Evolutionary conservation across 1,140 invertebrate species (phyloP).

Genomic region (Listronotus oregonensis): DNA sequence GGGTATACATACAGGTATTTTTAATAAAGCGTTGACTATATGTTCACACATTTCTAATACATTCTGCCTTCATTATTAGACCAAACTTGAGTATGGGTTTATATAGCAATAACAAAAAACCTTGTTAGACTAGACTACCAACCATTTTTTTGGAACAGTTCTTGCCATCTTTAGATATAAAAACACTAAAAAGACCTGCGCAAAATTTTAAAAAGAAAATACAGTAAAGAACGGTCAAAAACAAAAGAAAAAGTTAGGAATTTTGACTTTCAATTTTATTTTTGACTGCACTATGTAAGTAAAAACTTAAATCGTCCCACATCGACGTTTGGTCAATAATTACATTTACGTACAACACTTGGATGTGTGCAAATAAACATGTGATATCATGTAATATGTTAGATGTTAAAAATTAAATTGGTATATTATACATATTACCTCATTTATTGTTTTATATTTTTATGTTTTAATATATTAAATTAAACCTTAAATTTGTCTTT

Average conservation of each 20-base stretch:
- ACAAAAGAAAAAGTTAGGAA: not conserved
- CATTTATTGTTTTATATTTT: slow-evolving; percentile 55
- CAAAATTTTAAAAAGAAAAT: not conserved
- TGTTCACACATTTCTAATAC: too few species aligned
- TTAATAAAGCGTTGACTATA: too few species aligned
- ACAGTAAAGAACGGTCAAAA: slow-evolving; percentile 26
- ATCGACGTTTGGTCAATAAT: slow-evolving; percentile 58
- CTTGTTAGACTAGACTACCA: too few species aligned
- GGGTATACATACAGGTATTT: too few species aligned
- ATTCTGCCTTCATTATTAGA: too few species aligned
- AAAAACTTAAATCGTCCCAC: slow-evolving; percentile 50
- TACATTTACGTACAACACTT: slow-evolving; percentile 57
- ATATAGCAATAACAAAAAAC: too few species aligned
- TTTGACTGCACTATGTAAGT: slow-evolving; percentile 13
- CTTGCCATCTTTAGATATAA: too few species aligned
- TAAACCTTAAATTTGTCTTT: slow-evolving; percentile 25
- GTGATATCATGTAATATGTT: slow-evolving; percentile 59
- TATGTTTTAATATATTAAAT: slow-evolving; percentile 53
- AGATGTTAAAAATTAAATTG: slow-evolving; percentile 58
- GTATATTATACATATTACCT: slow-evolving; percentile 58
- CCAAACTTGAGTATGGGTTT: too few species aligned
- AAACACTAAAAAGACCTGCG: too few species aligned
- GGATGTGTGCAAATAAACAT: slow-evolving; percentile 58
- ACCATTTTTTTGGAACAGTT: too few species aligned
- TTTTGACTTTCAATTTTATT: slow-evolving; percentile 19